Evolutionary conservation across 2,888 invertebrate genomes (phyloP).

Genomic region (Amblyjoppa fuscipennis): DNA sequence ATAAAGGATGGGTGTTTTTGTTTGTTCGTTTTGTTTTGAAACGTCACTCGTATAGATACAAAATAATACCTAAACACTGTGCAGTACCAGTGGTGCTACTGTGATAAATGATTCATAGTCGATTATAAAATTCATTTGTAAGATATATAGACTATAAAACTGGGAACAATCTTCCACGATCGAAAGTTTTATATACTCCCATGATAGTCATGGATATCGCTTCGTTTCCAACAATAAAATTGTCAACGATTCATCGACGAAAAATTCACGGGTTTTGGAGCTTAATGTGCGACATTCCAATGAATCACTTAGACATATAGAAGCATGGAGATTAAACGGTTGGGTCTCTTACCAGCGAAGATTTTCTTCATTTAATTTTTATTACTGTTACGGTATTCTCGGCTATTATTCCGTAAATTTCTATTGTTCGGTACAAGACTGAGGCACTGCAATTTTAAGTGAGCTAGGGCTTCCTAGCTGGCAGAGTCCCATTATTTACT

Average conservation of each 20-base stretch:
- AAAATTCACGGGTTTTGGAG: background rate
- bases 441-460: background rate
- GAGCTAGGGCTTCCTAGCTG: background rate
- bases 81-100: conserved; percentile 56
- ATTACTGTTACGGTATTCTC: conserved; percentile 1
- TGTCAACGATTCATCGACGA: background rate
- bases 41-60: conserved; percentile 38
- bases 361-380: background rate
- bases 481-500: too few species aligned
- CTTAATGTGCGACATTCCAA: conserved; percentile 11
- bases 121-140: conserved; percentile 61
- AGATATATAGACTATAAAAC: conserved; percentile 48
- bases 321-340: background rate
- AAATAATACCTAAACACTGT: conserved; percentile 8
- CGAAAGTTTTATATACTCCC: conserved; percentile 30
- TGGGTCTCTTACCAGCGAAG: background rate
- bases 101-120: conserved; percentile 60
- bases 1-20: conserved; percentile 4
- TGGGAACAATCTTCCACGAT: conserved; percentile 59
- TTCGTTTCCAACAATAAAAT: conserved; percentile 27
- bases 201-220: conserved; percentile 22
- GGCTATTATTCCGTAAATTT: background rate
- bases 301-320: background rate
- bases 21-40: conserved; percentile 16
- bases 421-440: background rate